Base-by-base conservation (phyloP, 2,113 vertebrate genomes). In the Salvelinus sp. region DNA sequence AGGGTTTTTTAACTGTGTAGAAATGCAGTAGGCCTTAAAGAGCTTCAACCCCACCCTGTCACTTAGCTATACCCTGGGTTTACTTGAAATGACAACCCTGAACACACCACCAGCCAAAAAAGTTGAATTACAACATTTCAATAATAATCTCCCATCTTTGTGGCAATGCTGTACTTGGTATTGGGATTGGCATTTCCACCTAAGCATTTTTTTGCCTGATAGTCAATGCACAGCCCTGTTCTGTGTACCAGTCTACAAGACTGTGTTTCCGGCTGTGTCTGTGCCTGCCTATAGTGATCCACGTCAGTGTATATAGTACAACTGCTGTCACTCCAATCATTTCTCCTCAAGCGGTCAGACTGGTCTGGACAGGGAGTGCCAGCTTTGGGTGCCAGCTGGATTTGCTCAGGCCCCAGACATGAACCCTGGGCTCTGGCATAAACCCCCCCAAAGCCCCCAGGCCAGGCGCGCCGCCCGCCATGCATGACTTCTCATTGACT, bases 401-500 rank as follows among this genome's bases (percentile, higher is more conserved):
- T 83, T 72, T 72, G 76, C 62, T 80, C 44, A 60, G 25, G 69
- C 65, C 57, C 70, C 47, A 75, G 75, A 84, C 82, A 69, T 71
- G 69, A 81, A 64, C 70, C 64, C 69, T 70, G 63, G 22, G 78
- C 82, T 80, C 86, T 16, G 14, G 50, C 14, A 54, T 54, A 54
- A 88, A 80, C 74, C 85, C 28, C 69, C 77, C 69, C 18, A n/a
- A 38, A 84, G 79, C 38, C 50, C 50, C 50, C 16, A 16, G 33
- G 18, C 77, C 79, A 13, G 77, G 85, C 85, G 1, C 50, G 14
- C 85, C 81, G 64, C 72, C 79, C 22, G 1, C 68, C 79, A 92
- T 79, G 88, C 87, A 91, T 91, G 91, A 89, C 85, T 92, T 87
- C 81, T 83, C 82, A 86, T 85, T 76, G 64, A 81, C 79, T 82